Evolutionary conservation across 2,888 invertebrate species (phyloP).

Genomic region (Mesorhabditis sp.): DNA sequence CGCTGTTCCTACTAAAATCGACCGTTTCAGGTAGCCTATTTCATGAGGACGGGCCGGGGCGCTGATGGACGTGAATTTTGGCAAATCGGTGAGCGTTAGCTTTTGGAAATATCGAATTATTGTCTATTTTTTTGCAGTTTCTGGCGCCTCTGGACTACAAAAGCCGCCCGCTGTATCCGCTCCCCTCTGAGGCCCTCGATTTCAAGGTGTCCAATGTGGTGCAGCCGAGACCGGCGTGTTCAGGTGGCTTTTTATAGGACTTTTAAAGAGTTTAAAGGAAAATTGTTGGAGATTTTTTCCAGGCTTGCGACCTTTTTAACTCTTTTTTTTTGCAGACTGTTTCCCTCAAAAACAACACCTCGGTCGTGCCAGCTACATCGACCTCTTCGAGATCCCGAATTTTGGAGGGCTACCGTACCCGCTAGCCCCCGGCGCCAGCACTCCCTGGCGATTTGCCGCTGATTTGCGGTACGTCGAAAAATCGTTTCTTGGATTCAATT

Average conservation of each 20-base stretch:
- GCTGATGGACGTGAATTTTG: too few species aligned
- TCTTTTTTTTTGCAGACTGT: neutral
- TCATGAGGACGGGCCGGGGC: too few species aligned
- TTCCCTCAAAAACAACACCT: neutral
- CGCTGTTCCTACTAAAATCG: too few species aligned
- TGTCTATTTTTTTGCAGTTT: neutral
- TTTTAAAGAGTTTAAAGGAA: slow-evolving; percentile 1
- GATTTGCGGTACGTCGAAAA: slow-evolving; percentile 23
- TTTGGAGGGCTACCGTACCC: slow-evolving; percentile 31
- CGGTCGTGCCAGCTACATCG: slow-evolving; percentile 23
- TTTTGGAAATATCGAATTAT: too few species aligned
- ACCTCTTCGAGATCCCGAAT: slow-evolving; percentile 34
- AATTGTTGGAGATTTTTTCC: neutral
- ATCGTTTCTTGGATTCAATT: neutral
- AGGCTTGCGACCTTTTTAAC: neutral
- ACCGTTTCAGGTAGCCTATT: too few species aligned
- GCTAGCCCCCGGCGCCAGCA: slow-evolving; percentile 12
- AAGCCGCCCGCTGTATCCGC: neutral
- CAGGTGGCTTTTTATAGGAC: neutral
- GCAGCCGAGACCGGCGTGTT: neutral
- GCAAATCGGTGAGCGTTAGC: too few species aligned
- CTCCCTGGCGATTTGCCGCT: slow-evolving; percentile 27
- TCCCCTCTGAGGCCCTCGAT: neutral
- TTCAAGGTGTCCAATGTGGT: neutral
- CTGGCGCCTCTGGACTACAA: slow-evolving; percentile 6